Percentiles rank a stretch among this genome's conserved stretches.
Evolutionary conservation across 2,888 invertebrate genomes (phyloP).

Genomic region (Rhaphigaster nebulosa): DNA sequence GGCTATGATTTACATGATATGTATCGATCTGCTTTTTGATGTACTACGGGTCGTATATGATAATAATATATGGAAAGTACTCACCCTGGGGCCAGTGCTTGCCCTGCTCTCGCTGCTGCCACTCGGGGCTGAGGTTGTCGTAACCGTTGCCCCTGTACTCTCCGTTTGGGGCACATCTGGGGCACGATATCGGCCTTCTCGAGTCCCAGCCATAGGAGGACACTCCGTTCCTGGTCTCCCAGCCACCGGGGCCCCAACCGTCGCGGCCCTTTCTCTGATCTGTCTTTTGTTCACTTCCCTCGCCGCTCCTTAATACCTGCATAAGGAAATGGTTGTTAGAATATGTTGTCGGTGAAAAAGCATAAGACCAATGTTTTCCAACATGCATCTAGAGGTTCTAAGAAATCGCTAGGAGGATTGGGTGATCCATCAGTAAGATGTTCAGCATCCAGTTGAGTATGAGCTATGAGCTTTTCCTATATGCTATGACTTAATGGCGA

Average conservation of each 20-base stretch:
- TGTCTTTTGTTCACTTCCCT: conserved; percentile 42
- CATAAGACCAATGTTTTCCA: no score
- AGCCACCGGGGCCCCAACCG: conserved; percentile 64
- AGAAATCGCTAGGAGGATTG: no score
- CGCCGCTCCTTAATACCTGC: background rate
- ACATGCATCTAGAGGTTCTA: no score
- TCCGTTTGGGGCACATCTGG: conserved; percentile 53
- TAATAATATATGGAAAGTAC: background rate
- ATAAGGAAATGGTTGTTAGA: background rate
- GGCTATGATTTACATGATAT: no score
- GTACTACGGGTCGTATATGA: no score
- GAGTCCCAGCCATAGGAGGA: conserved; percentile 66
- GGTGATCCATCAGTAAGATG: no score
- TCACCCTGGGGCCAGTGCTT: conserved; percentile 27
- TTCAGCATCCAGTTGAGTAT: no score
- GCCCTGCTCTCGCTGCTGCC: conserved; percentile 64
- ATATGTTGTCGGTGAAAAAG: background rate
- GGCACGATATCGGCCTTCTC: conserved; percentile 60
- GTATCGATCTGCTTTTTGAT: no score
- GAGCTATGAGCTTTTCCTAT: no score
- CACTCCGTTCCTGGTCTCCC: conserved; percentile 65
- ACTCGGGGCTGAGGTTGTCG: conserved; percentile 67
- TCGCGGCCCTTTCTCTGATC: conserved; percentile 57
- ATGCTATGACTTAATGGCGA: no score
- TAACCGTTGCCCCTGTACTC: conserved; percentile 67